Conservation (phyloP, 1,140 invertebrate genomes). For the Drosophila dunni region DNA sequence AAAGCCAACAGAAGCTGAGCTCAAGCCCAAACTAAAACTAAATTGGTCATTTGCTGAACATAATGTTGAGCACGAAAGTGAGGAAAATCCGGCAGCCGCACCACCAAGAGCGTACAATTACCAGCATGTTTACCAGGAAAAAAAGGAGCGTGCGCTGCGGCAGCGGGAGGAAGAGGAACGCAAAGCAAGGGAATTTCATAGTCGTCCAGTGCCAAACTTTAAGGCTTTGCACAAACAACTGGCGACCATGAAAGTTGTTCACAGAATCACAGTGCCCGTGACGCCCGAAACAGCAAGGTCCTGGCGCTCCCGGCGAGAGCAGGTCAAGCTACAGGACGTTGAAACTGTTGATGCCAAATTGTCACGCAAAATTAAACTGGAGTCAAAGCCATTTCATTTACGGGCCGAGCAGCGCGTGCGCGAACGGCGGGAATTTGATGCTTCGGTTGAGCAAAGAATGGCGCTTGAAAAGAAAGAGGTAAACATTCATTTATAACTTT, state of each 20-base stretch:
- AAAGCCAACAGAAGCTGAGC: neutral
- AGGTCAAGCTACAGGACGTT: constrained; percentile 20
- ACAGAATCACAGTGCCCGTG: constrained; percentile 62
- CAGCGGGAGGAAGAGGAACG: constrained; percentile 64
- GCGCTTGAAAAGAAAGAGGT: constrained; percentile 73
- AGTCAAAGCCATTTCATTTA: constrained; percentile 62
- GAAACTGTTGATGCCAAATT: constrained; percentile 25
- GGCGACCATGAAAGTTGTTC: constrained; percentile 33
- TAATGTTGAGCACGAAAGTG: neutral
- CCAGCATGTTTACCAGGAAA: constrained; percentile 57
- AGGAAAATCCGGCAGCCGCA: neutral
- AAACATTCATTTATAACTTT: constrained; percentile 3
- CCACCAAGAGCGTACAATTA: constrained; percentile 56
- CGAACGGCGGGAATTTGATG: constrained; percentile 70
- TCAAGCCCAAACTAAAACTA: constrained; percentile 25
- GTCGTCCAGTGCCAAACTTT: constrained; percentile 76
- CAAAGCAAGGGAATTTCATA: constrained; percentile 72
- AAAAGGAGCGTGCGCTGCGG: constrained; percentile 47
- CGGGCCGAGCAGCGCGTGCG: constrained; percentile 65
- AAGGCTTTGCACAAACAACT: constrained; percentile 56
- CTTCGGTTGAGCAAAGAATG: constrained; percentile 41
- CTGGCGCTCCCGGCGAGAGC: constrained; percentile 37
- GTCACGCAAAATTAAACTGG: constrained; percentile 1
- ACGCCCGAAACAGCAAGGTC: constrained; percentile 69
- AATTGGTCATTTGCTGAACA: constrained; percentile 37